These are phyloP conservation scores for Cephalotes varians DNA, from an alignment of 2,888 invertebrate genomes.

Conservation along the genomic window DNA sequence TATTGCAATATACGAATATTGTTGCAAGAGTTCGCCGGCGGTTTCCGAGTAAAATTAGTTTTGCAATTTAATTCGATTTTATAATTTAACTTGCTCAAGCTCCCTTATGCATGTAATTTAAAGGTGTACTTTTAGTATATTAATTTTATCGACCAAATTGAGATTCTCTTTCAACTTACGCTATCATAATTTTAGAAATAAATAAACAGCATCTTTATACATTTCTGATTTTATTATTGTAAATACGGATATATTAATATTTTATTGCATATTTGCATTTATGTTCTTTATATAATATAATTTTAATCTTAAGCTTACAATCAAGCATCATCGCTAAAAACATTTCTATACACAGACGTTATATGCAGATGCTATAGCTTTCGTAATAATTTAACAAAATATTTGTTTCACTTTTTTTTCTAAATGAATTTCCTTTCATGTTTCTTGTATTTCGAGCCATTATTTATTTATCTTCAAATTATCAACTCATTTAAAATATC, in stretches of 20 bases:
- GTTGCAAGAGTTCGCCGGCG: background rate
- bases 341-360: background rate
- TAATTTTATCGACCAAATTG: background rate
- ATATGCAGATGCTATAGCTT: background rate
- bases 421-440: background rate
- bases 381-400: slow-evolving; percentile 17
- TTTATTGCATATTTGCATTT: background rate
- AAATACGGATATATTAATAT: background rate
- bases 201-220: background rate
- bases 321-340: background rate
- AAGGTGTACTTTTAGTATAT: background rate
- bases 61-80: slow-evolving; percentile 10
- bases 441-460: background rate
- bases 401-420: background rate
- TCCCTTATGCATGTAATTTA: background rate
- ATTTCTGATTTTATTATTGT: background rate
- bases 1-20: slow-evolving; percentile 31
- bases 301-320: background rate
- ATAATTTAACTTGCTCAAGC: slow-evolving; percentile 2
- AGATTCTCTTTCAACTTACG: background rate
- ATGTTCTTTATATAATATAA: background rate
- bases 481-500: background rate
- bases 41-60: background rate
- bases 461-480: background rate
- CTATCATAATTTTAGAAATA: background rate